A percentile compares a stretch with the other conserved stretches of the same genome.
Conservation (phyloP, 1,140 invertebrate species). For the Lepidurus packardi region DNA sequence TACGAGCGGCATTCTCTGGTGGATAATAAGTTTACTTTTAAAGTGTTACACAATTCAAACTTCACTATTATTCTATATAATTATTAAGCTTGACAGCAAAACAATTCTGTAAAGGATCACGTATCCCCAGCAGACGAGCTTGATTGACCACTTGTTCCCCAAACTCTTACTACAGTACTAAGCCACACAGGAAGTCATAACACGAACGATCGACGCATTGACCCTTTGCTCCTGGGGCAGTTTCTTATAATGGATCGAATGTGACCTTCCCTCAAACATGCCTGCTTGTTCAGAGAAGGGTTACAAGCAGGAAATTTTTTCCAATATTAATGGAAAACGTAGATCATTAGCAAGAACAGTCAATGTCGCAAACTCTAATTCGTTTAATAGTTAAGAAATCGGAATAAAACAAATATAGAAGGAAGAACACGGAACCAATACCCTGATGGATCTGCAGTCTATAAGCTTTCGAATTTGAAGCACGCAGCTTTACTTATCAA, state of each 20-base stretch:
- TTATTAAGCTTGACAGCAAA: not conserved
- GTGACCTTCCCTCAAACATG: not conserved
- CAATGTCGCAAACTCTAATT: no score
- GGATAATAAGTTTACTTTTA: not conserved
- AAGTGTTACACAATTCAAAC: not conserved
- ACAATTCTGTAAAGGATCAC: not conserved
- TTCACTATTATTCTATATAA: not conserved
- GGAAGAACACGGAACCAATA: no score
- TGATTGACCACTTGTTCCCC: constrained; percentile 3
- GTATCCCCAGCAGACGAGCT: not conserved
- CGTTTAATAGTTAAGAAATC: no score
- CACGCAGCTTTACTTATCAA: no score
- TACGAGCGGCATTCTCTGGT: not conserved
- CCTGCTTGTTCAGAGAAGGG: not conserved
- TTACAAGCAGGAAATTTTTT: not conserved
- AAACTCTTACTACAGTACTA: not conserved
- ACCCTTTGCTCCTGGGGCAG: not conserved
- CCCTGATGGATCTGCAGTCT: no score
- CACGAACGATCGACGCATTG: not conserved
- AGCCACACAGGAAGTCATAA: not conserved
- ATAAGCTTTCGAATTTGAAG: no score
- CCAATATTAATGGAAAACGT: no score
- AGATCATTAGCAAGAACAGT: no score
- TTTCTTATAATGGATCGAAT: not conserved
- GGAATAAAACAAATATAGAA: no score